Conservation (phyloP, 1,140 invertebrate species). For the Drosophila varians region DNA sequence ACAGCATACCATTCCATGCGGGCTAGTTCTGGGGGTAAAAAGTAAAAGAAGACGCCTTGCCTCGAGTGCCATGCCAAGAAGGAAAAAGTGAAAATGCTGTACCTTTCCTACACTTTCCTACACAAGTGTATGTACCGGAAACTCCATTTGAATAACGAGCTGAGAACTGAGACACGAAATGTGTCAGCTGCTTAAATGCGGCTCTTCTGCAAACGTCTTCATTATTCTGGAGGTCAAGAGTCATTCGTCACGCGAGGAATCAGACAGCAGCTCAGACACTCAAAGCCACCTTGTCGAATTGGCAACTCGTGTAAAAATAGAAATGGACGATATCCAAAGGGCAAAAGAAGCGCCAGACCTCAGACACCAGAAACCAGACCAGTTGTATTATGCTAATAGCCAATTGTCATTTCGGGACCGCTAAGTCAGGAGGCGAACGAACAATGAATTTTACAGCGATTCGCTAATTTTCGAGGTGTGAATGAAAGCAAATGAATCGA, state of each 20-base stretch:
- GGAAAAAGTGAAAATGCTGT: constrained; percentile 69
- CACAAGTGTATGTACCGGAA: constrained; percentile 53
- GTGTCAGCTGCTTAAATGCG: constrained; percentile 44
- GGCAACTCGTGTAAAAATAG: constrained; percentile 10
- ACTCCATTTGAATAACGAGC: constrained; percentile 62
- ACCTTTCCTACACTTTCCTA: constrained; percentile 31
- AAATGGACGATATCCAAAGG: constrained; percentile 1
- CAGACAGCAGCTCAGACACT: constrained; percentile 7
- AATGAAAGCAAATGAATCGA: constrained; percentile 73
- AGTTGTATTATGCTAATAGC: constrained; percentile 49
- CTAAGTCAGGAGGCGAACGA: constrained; percentile 46
- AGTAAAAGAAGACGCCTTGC: constrained; percentile 18
- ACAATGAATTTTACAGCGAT: constrained; percentile 59
- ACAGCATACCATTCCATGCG: constrained; percentile 22
- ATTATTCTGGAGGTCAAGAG: constrained; percentile 30
- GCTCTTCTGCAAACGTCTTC: constrained; percentile 24
- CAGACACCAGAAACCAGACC: no score
- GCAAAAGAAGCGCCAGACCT: background rate
- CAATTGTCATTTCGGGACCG: constrained; percentile 52
- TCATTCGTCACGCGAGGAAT: constrained; percentile 40
- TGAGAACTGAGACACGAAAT: constrained; percentile 53
- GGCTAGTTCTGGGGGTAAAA: constrained; percentile 44
- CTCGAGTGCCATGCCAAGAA: constrained; percentile 30
- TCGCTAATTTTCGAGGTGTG: constrained; percentile 66
- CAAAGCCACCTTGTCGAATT: constrained; percentile 33